Conservation (phyloP, 2,888 invertebrate species). For the Phasia obesa region DNA sequence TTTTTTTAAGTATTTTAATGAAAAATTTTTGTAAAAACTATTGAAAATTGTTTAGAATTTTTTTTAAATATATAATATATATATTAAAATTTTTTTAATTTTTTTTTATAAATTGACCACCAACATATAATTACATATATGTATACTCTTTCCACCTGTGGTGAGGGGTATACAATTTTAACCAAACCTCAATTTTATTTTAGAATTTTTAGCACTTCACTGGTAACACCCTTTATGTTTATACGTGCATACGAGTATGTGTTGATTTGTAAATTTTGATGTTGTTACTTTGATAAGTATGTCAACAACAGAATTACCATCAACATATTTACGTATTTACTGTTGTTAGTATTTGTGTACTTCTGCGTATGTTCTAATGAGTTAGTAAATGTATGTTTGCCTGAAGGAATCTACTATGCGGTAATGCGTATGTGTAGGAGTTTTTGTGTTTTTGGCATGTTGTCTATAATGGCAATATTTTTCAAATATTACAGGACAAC, state of each 20-base stretch:
- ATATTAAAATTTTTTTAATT: too few relatives aligned
- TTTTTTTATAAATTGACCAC: too few relatives aligned
- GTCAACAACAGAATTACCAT: conserved; percentile 68
- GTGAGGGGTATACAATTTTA: too few relatives aligned
- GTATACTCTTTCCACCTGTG: too few relatives aligned
- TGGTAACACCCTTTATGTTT: neutral
- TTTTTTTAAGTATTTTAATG: too few relatives aligned
- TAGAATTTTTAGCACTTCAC: neutral
- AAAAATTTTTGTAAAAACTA: too few relatives aligned
- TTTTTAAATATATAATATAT: too few relatives aligned
- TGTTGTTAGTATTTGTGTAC: conserved; percentile 28
- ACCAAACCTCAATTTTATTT: too few relatives aligned
- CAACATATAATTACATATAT: too few relatives aligned
- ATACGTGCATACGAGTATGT: neutral
- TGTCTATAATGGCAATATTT: conserved; percentile 45
- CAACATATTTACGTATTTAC: conserved; percentile 59
- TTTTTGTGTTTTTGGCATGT: conserved; percentile 48
- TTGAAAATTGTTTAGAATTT: too few relatives aligned
- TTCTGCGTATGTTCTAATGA: neutral
- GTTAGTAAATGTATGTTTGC: conserved; percentile 5
- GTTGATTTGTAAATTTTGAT: neutral
- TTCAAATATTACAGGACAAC: conserved; percentile 59
- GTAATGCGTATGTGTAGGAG: conserved; percentile 50
- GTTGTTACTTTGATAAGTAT: conserved; percentile 67
- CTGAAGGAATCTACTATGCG: conserved; percentile 58